phyloP scores from a whole-genome alignment of 2,888 invertebrate species.

The Harpagoxenus sublaevis region DNA sequence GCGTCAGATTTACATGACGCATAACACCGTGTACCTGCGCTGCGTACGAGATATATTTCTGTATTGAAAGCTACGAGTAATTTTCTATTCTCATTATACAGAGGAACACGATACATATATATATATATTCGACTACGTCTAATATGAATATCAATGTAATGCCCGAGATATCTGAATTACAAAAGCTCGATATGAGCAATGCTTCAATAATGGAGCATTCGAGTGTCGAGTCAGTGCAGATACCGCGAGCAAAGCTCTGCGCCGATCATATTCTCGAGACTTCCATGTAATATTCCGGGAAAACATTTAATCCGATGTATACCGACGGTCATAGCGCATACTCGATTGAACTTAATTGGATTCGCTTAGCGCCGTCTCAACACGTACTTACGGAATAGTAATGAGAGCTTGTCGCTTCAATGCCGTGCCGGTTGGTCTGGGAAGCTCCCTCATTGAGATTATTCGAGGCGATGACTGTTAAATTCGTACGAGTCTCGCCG shows the following conservation, averaged over 20 bases:
- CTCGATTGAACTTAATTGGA: constrained; percentile 84
- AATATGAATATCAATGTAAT: constrained; percentile 39
- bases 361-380: constrained; percentile 75
- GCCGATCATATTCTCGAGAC: constrained; percentile 52
- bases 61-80: constrained; percentile 15
- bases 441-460: constrained; percentile 46
- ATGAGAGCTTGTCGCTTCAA: constrained; percentile 63
- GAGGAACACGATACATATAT: background rate
- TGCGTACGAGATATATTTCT: background rate
- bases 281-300: constrained; percentile 43
- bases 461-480: constrained; percentile 52
- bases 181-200: constrained; percentile 13
- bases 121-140: background rate
- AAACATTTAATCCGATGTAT: constrained; percentile 78
- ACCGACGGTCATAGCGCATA: constrained; percentile 76
- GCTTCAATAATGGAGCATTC: constrained; percentile 29
- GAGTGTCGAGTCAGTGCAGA: constrained; percentile 24
- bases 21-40: background rate
- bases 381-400: constrained; percentile 74
- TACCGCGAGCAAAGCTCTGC: constrained; percentile 1
- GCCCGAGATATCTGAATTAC: constrained; percentile 30
- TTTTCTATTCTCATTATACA: constrained; percentile 32
- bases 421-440: constrained; percentile 31
- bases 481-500: constrained; percentile 52
- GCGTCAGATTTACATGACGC: background rate